Conservation (phyloP, 2,888 invertebrate species). For the Crossocerus cetratus region DNA sequence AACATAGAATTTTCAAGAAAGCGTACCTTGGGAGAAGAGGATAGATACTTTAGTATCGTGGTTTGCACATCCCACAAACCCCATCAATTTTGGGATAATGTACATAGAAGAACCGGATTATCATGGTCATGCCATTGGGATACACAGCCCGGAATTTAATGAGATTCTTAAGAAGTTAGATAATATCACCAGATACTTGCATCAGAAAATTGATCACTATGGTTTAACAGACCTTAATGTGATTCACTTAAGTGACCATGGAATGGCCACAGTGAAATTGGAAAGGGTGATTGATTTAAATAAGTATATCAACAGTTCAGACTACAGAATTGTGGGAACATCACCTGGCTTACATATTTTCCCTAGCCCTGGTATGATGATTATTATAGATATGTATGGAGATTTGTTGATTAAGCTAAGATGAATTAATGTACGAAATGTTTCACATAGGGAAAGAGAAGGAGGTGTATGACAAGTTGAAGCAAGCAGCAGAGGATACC, state of each 20-base stretch:
- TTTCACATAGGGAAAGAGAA: slow-evolving; percentile 76
- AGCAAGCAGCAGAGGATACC: slow-evolving; percentile 73
- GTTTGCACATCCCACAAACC: slow-evolving; percentile 79
- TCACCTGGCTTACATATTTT: slow-evolving; percentile 81
- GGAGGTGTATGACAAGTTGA: slow-evolving; percentile 77
- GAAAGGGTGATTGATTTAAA: slow-evolving; percentile 80
- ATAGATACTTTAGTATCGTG: slow-evolving; percentile 81
- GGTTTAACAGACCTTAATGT: slow-evolving; percentile 81
- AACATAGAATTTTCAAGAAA: slow-evolving; percentile 68
- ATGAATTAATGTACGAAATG: background rate
- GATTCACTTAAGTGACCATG: slow-evolving; percentile 86
- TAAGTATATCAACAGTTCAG: slow-evolving; percentile 77
- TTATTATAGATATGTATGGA: slow-evolving; percentile 1
- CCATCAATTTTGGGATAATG: slow-evolving; percentile 83
- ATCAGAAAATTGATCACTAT: slow-evolving; percentile 78
- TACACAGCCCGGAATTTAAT: slow-evolving; percentile 76
- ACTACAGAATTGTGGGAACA: slow-evolving; percentile 78
- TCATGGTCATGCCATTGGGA: slow-evolving; percentile 81
- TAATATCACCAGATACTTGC: slow-evolving; percentile 80
- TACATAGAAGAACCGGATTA: slow-evolving; percentile 86
- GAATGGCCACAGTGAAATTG: slow-evolving; percentile 81
- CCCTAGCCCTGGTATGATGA: slow-evolving; percentile 78
- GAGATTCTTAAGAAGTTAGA: slow-evolving; percentile 78
- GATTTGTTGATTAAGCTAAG: background rate
- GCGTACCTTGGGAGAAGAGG: slow-evolving; percentile 78